Evolutionary conservation across 1,140 invertebrate genomes (phyloP), one percentile per base, ranked within the genome.

Genomic region (Trissolcus basalis): DNA sequence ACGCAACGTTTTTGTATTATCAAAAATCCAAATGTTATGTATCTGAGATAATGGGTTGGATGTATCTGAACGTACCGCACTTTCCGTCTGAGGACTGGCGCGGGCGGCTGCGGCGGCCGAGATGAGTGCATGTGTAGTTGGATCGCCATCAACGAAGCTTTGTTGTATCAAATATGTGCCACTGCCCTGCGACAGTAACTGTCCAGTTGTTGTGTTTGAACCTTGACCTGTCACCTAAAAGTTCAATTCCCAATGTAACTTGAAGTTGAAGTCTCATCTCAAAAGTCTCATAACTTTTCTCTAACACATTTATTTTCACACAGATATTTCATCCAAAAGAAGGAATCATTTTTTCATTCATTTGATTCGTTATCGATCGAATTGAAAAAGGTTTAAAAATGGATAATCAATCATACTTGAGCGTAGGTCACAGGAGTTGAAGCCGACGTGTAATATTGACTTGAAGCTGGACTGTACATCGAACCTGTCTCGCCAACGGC

Each of bases 61-160:
- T 39, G 3, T 9, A 9, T n/a, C 5, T 9, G 3, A 71, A 87
- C 88, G 84, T 83, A 90, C 89, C 59, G 89, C 89, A 60, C 88
- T 90, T 80, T 93, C 93, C 45, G 93, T 94, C 79, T 94, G 94
- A 12, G 94, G 94, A 80, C 94, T 94, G 1, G 92, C 90, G 47
- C 93, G 90, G 32, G 91, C 91, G 32, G 91, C 90, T 12, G 86
- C 80, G 16, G 86, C 80, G 35, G 90, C 91, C 8, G 91, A 87
- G 81, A 92, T 90, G 14, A 92, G 88, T 1, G 91, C 82, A 5
- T 89, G 83, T 83, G 91, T 83, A 85, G 92, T 75, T 86, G 91
- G 79, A 88, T 91, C 85, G 73, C 87, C 80, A 80, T 91, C 90
- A 63, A 93, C 89, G 75, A 94, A 91, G 73, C 90, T 90, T 80